Evolutionary conservation across 2,888 invertebrate species (phyloP), one percentile per base, ranked within the genome.

Genomic region (Nebria brevicollis): DNA sequence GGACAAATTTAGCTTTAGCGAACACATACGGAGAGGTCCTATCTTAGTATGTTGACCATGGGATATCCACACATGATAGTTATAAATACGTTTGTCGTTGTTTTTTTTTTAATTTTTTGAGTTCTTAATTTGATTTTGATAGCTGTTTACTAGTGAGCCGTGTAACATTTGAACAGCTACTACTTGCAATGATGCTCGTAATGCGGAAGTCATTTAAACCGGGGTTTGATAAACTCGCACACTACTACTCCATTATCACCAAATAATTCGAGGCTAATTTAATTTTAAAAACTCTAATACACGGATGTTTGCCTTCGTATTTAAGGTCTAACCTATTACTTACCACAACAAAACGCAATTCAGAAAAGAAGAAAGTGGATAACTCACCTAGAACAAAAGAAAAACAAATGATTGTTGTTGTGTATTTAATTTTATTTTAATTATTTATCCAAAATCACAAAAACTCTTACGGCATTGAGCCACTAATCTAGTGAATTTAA

Each of bases 51-150:
- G 54, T 54, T 8, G 8, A 54, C 13, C 2, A 54, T 54, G 54
- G 54, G 13, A 54, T 8, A 54, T 54, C 54, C 54, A 54, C 54
- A 54, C 54, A 8, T 54, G 54, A 54, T 54, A 54, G 54, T 3
- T 70, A 70, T 34, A 70, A 5, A 34, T 70, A 8, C 20, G 43
- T 73, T n/a, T 73, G 43, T 73, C 26, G 15, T 73, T 11, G 43
- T 20, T 72, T 70, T 77, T 77, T 77, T 68, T 68, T 68, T 10
- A 70, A 42, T 77, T 77, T 77, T 77, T 77, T 77, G 20, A 7
- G 26, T n/a, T 77, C 72, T 77, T 77, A 77, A 77, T 77, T 77
- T 72, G 77, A 77, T 77, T 77, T 77, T 77, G 77, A 77, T 77
- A 77, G 77, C 64, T 77, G 77, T 77, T 77, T 77, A 77, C 77